A percentile compares a stretch with the other conserved stretches of the same genome.
Conservation (phyloP, 2,113 vertebrate genomes). For the human (Homo sapiens) region GRCh38 chrX:56535001-56535500, state of each 20-base stretch:
- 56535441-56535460: neutral
- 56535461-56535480: neutral
- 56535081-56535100: too few species aligned
- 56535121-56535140: too few species aligned
- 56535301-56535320: neutral
- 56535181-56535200: neutral
- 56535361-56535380: neutral
- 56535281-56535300: neutral
- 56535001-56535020: too few species aligned
- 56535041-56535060: too few species aligned
- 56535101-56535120: too few species aligned
- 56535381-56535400: neutral
- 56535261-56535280: neutral
- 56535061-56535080: too few species aligned
- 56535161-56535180: too few species aligned
- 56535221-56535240: neutral
- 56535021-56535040: too few species aligned
- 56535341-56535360: neutral
- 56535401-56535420: neutral
- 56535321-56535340: neutral
- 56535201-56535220: neutral
- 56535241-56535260: neutral
- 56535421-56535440: neutral
- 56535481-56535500: neutral
- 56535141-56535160: too few species aligned